phyloP scores from a whole-genome alignment of 1,140 invertebrate species.

The Macrobrachium rosenbergii region DNA sequence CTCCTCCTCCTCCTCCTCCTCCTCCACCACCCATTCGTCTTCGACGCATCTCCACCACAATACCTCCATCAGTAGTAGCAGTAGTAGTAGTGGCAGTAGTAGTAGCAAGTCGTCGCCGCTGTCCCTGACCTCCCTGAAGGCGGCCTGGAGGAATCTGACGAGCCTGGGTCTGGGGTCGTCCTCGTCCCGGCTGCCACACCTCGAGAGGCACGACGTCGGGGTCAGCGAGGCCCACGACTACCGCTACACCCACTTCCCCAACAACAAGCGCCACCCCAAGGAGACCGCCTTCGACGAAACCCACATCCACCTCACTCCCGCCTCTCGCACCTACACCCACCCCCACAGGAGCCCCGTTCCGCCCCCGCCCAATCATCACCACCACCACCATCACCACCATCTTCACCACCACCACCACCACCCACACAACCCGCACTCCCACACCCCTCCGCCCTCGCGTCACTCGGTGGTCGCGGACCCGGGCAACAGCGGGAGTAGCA shows the following conservation, averaged over 20 bases:
- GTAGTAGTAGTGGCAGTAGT: conserved; percentile 34
- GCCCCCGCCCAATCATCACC: conserved; percentile 55
- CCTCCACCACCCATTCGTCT: conserved; percentile 16
- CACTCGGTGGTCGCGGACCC: conserved; percentile 47
- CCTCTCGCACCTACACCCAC: conserved; percentile 68
- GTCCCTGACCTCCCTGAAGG: conserved; percentile 64
- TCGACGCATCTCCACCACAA: conserved; percentile 2
- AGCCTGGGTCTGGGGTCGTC: conserved; percentile 55
- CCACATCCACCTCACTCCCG: conserved; percentile 68
- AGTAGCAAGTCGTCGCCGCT: conserved; percentile 50
- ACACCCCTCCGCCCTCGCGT: conserved; percentile 55
- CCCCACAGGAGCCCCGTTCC: conserved; percentile 66
- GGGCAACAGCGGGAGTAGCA: conserved; percentile 56
- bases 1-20: conserved; percentile 27
- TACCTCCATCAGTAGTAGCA: neutral
- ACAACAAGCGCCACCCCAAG: conserved; percentile 59
- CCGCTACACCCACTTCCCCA: conserved; percentile 68
- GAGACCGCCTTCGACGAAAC: conserved; percentile 67
- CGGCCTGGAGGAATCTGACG: conserved; percentile 61
- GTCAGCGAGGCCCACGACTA: conserved; percentile 65
- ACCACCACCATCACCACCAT: conserved; percentile 66
- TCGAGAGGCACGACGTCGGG: conserved; percentile 56
- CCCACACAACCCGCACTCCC: conserved; percentile 49
- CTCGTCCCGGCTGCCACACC: conserved; percentile 60
- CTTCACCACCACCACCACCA: conserved; percentile 67